phyloP scores from a whole-genome alignment of 2,888 invertebrate genomes.

The Andrena flavipes region DNA sequence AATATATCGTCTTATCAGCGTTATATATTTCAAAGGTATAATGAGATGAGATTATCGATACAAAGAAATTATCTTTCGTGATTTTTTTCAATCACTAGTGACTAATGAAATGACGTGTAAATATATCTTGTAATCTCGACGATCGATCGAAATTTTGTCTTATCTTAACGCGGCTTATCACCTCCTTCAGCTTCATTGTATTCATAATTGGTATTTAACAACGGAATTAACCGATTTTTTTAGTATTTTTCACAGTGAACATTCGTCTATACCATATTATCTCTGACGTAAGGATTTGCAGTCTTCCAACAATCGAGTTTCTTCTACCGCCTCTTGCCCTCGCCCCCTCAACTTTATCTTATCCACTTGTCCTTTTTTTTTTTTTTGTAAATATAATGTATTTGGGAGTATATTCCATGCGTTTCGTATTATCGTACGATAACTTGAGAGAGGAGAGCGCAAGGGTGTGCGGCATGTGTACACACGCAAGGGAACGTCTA shows the following conservation, averaged over 20 bases:
- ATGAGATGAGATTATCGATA: too few relatives aligned
- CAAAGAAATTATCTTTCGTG: not conserved
- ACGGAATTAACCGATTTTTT: too few relatives aligned
- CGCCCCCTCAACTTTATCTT: conserved; percentile 19
- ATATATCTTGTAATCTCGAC: too few relatives aligned
- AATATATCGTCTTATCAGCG: too few relatives aligned
- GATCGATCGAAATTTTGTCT: too few relatives aligned
- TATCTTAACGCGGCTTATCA: too few relatives aligned
- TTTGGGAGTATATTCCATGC: conserved; percentile 17
- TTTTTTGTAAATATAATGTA: conserved; percentile 23
- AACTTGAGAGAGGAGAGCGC: conserved; percentile 6
- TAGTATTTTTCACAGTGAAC: not conserved
- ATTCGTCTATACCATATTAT: not conserved
- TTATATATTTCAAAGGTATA: too few relatives aligned
- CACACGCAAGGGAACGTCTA: conserved; percentile 9
- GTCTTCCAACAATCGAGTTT: too few relatives aligned
- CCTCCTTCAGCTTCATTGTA: too few relatives aligned
- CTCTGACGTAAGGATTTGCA: conserved; percentile 20
- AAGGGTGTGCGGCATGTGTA: not conserved
- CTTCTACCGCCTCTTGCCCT: not conserved
- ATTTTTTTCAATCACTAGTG: not conserved
- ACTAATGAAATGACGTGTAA: too few relatives aligned
- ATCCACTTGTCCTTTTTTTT: conserved; percentile 22
- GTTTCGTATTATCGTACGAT: conserved; percentile 18
- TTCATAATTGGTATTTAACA: too few relatives aligned